phyloP scores from a whole-genome alignment of 2,113 vertebrate genomes.

The Pituophis catenifer region DNA sequence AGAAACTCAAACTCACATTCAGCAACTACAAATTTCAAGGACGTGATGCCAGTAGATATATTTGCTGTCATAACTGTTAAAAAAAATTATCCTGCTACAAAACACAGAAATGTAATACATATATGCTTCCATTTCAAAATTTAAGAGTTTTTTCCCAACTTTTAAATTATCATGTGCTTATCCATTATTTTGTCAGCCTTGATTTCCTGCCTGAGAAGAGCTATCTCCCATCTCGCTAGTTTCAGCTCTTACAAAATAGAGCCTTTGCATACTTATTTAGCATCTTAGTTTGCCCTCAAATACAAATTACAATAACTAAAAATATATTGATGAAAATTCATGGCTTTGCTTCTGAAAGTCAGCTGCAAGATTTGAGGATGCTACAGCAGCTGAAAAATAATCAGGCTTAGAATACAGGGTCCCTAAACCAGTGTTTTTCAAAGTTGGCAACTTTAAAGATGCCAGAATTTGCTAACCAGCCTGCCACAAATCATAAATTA shows the following conservation, averaged over 20 bases:
- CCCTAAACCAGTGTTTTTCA: neutral
- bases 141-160: neutral
- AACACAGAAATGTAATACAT: neutral
- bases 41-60: neutral
- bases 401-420: neutral
- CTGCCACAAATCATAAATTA: neutral
- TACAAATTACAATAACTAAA: neutral
- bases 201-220: neutral
- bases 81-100: neutral
- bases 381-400: neutral
- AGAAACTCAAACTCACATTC: neutral
- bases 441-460: neutral
- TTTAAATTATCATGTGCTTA: neutral
- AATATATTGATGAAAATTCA: neutral
- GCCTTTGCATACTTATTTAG: neutral
- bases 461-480: neutral
- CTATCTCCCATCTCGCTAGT: neutral
- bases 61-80: neutral
- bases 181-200: neutral
- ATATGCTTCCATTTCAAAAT: neutral
- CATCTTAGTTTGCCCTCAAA: neutral
- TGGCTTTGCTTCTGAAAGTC: neutral
- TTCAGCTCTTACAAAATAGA: neutral
- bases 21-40: neutral
- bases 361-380: neutral